Conservation (phyloP, 2,888 invertebrate genomes). For the Oxytorus armatus region DNA sequence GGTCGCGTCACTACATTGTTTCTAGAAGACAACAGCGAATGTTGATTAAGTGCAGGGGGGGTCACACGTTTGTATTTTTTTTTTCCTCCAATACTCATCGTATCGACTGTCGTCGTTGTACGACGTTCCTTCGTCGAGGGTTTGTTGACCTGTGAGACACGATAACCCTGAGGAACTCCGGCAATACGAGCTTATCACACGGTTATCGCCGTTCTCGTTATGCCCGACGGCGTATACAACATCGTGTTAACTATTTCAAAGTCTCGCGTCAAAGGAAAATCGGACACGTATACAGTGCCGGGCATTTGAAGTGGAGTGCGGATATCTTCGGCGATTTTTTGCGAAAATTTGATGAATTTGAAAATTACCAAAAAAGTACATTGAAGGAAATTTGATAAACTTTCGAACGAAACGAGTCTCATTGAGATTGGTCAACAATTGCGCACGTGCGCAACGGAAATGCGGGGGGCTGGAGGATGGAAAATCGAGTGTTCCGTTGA, state of each 20-base stretch:
- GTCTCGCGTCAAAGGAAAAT: slow-evolving; percentile 64
- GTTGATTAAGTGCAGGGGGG: slow-evolving; percentile 20
- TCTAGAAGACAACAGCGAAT: slow-evolving; percentile 39
- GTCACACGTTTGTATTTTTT: slow-evolving; percentile 47
- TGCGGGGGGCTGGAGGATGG: too few relatives aligned
- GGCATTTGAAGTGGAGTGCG: too few relatives aligned
- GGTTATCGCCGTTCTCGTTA: slow-evolving; percentile 78
- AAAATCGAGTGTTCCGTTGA: too few relatives aligned
- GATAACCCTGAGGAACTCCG: slow-evolving; percentile 83
- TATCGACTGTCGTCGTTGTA: slow-evolving; percentile 11
- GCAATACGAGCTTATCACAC: slow-evolving; percentile 82
- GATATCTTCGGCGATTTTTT: too few relatives aligned
- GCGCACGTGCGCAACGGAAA: too few relatives aligned
- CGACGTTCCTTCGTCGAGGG: slow-evolving; percentile 69
- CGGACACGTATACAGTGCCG: too few relatives aligned
- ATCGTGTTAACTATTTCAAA: slow-evolving; percentile 65
- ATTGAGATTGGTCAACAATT: too few relatives aligned
- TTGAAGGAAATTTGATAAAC: too few relatives aligned
- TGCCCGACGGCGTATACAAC: slow-evolving; percentile 57
- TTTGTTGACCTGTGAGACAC: slow-evolving; percentile 83
- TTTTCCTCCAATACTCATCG: slow-evolving; percentile 47
- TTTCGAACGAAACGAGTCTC: too few relatives aligned
- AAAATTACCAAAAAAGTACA: too few relatives aligned
- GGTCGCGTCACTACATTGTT: too few relatives aligned
- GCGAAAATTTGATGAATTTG: too few relatives aligned